phyloP scores from a whole-genome alignment of 2,888 invertebrate species.

The Harpalus rufipes region DNA sequence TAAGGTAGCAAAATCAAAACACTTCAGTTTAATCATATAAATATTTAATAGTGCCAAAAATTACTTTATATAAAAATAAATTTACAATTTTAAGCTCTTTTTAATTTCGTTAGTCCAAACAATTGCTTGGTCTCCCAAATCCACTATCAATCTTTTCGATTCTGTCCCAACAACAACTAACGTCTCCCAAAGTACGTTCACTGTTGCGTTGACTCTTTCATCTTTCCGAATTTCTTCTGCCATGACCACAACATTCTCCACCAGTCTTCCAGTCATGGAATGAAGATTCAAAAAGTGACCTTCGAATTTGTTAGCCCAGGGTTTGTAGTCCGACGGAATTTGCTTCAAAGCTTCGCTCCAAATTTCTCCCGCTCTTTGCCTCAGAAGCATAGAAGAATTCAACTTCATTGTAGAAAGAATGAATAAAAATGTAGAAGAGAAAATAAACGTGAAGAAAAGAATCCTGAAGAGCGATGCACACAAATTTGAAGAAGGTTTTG shows the following conservation, averaged over 20 bases:
- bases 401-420: constrained; percentile 71
- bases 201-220: constrained; percentile 65
- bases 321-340: constrained; percentile 69
- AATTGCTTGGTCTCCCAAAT: constrained; percentile 53
- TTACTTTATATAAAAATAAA: constrained; percentile 64
- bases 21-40: constrained; percentile 46
- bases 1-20: constrained; percentile 11
- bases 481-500: constrained; percentile 65
- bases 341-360: constrained; percentile 69
- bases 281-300: constrained; percentile 68
- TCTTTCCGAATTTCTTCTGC: constrained; percentile 60
- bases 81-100: constrained; percentile 55
- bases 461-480: constrained; percentile 67
- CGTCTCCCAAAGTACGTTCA: constrained; percentile 44
- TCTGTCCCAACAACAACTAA: constrained; percentile 18
- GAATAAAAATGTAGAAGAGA: constrained; percentile 69
- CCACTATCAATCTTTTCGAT: constrained; percentile 28
- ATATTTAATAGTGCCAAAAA: constrained; percentile 58
- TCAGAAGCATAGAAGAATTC: constrained; percentile 69
- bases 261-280: constrained; percentile 69
- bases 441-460: constrained; percentile 60
- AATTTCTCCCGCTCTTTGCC: constrained; percentile 68
- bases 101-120: constrained; percentile 58
- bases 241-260: constrained; percentile 67
- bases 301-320: constrained; percentile 67